These are phyloP conservation scores for Podarcis lilfordi DNA, from an alignment of 2,797 vertebrate species.

Conservation along the genomic window DNA sequence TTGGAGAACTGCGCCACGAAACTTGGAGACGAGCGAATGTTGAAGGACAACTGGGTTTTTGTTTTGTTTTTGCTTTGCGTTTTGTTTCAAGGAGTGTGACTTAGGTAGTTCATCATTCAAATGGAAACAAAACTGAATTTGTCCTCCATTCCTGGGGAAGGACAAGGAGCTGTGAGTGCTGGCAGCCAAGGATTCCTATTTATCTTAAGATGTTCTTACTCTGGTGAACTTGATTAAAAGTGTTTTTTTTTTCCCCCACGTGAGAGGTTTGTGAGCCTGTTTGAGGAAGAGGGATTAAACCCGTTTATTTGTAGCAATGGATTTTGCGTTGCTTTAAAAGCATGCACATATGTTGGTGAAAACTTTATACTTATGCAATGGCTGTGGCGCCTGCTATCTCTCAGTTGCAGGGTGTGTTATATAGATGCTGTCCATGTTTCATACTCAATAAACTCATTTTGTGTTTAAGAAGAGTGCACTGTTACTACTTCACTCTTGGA, in stretches of 20 bases:
- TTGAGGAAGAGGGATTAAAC: neutral
- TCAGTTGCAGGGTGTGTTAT: neutral
- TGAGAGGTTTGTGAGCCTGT: neutral
- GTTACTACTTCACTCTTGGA: neutral
- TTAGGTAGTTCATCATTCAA: no score
- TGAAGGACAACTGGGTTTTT: no score
- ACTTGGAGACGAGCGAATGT: no score
- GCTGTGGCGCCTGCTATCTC: neutral
- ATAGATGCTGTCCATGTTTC: neutral
- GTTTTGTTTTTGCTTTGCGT: no score
- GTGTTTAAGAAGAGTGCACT: neutral
- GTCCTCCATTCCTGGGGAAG: no score
- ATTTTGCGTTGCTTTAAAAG: neutral
- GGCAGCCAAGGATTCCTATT: neutral
- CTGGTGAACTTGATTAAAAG: neutral
- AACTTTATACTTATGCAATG: neutral
- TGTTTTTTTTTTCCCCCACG: neutral
- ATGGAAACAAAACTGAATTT: no score
- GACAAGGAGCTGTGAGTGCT: neutral
- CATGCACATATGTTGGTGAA: neutral
- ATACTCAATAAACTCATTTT: neutral
- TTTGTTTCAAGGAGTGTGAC: no score
- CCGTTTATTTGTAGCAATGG: neutral
- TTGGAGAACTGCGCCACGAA: no score
- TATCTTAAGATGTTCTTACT: slow-evolving; percentile 15